phyloP scores from a whole-genome alignment of 2,113 vertebrate genomes.

The Pterocles orientalis region DNA sequence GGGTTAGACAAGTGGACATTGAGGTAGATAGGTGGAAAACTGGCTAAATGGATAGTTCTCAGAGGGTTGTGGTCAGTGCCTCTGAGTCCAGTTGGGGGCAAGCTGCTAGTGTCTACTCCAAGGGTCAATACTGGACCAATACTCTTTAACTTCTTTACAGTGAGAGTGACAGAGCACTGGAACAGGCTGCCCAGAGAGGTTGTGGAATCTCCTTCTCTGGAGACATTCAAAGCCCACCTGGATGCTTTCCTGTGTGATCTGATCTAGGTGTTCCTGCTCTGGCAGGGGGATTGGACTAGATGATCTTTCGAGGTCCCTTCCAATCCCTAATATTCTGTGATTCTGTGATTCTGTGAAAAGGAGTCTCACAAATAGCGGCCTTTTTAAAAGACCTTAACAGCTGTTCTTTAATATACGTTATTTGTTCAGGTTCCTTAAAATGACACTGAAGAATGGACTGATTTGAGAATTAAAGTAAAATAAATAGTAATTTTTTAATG shows the following conservation, averaged over 20 bases:
- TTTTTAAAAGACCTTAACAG: background rate
- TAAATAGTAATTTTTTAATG: background rate
- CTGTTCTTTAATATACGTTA: background rate
- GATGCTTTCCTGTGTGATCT: too few relatives aligned
- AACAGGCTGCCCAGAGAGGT: background rate
- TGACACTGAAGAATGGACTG: background rate
- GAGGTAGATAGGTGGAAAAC: background rate
- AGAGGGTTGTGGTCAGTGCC: background rate
- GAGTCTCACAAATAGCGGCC: background rate
- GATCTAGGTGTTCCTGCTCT: too few relatives aligned
- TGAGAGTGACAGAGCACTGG: background rate
- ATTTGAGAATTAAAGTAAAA: background rate
- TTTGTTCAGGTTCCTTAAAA: background rate
- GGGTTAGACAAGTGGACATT: background rate
- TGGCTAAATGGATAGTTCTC: background rate
- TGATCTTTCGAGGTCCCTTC: background rate
- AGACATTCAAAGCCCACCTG: too few relatives aligned
- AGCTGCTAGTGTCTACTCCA: background rate
- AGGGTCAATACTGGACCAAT: background rate
- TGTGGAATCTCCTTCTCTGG: background rate
- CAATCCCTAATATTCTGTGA: too few relatives aligned
- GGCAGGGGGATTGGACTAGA: background rate
- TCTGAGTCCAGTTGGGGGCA: background rate
- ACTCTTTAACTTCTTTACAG: background rate
- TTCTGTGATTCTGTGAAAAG: too few relatives aligned